phyloP scores from a whole-genome alignment of 1,140 invertebrate genomes.

The Drosophila ogumai region DNA sequence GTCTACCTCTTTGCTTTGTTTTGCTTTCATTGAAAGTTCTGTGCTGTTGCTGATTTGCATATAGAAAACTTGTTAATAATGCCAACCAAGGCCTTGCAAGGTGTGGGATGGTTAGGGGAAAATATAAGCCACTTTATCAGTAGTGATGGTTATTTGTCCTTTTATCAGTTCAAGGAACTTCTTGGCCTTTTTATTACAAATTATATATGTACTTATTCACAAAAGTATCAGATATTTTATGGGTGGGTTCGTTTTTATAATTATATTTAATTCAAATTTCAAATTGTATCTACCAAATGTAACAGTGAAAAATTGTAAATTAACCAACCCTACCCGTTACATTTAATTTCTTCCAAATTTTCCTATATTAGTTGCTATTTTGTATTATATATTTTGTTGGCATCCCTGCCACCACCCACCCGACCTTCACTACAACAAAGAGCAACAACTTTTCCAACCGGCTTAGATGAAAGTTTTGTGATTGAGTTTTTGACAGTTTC shows the following conservation, averaged over 20 bases:
- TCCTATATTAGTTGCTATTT: not conserved
- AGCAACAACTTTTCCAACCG: conserved; percentile 53
- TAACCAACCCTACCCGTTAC: not conserved
- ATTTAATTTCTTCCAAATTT: not conserved
- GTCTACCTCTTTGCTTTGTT: conserved; percentile 49
- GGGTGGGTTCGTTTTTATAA: not conserved
- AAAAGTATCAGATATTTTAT: no score
- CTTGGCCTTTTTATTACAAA: not conserved
- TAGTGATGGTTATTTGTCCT: not conserved
- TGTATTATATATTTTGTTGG: not conserved
- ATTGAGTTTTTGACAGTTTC: conserved; percentile 70
- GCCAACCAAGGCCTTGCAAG: conserved; percentile 50
- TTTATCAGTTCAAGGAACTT: not conserved
- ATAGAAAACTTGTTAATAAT: conserved; percentile 61
- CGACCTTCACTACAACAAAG: not conserved
- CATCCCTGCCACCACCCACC: not conserved
- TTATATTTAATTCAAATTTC: no score
- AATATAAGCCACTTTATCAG: not conserved
- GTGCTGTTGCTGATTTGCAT: conserved; percentile 64
- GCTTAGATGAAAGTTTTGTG: conserved; percentile 74
- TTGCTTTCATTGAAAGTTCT: conserved; percentile 47
- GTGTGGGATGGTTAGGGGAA: conserved; percentile 18
- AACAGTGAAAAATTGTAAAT: not conserved
- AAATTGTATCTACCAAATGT: not conserved
- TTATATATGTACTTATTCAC: no score